These are phyloP conservation scores for Smutsia temminckii DNA, from an alignment of 2,797 vertebrate genomes.

Conservation along the genomic window DNA sequence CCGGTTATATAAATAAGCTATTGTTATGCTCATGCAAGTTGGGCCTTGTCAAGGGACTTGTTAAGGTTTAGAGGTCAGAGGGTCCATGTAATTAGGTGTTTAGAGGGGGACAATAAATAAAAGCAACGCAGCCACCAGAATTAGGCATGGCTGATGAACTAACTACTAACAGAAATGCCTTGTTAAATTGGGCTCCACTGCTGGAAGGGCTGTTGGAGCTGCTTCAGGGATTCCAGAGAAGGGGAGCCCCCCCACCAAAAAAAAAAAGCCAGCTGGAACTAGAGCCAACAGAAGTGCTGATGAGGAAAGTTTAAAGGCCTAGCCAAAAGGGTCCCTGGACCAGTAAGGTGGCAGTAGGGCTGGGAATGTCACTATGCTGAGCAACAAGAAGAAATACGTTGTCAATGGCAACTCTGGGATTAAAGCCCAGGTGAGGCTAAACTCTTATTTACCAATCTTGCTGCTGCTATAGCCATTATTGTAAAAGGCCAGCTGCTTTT, in stretches of 20 bases:
- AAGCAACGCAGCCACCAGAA: constrained; percentile 52
- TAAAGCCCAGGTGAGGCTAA: constrained; percentile 88
- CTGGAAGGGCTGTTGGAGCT: constrained; percentile 51
- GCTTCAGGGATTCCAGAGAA: constrained; percentile 48
- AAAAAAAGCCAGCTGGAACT: constrained; percentile 72
- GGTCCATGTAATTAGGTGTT: constrained; percentile 73
- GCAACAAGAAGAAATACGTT: constrained; percentile 87
- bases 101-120: constrained; percentile 46
- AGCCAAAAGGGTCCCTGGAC: constrained; percentile 53
- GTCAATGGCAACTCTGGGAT: constrained; percentile 82
- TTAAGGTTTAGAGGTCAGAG: constrained; percentile 76
- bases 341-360: constrained; percentile 35
- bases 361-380: constrained; percentile 78
- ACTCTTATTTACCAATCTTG: constrained; percentile 42
- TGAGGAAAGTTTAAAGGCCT: constrained; percentile 80
- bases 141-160: constrained; percentile 67
- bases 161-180: constrained; percentile 69
- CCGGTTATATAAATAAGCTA: constrained; percentile 81
- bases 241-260: constrained; percentile 1
- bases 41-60: constrained; percentile 62
- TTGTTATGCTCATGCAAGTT: constrained; percentile 74
- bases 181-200: constrained; percentile 75
- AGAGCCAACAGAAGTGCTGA: constrained; percentile 78
- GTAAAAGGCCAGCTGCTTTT: not conserved
- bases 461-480: fast-evolving